Percentiles rank a stretch among this genome's conserved stretches.
phyloP scores from a whole-genome alignment of 2,888 invertebrate species.

The Drosophila meridiana region DNA sequence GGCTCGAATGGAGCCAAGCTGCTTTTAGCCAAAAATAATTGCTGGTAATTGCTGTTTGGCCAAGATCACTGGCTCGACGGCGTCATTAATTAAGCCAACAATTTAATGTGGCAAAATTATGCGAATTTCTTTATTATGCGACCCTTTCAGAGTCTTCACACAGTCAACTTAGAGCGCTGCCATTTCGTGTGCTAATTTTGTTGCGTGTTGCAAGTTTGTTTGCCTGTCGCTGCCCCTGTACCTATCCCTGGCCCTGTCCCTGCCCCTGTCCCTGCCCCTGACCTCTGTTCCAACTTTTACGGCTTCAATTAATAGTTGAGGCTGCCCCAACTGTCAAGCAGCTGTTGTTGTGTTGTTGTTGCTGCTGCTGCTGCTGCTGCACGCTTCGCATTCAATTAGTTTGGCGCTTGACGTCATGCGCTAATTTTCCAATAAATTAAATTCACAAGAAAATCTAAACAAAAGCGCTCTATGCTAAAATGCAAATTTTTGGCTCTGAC shows the following conservation, averaged over 20 bases:
- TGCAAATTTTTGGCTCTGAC: constrained; percentile 72
- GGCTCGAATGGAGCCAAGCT: constrained; percentile 29
- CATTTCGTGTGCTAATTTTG: constrained; percentile 55
- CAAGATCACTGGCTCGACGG: constrained; percentile 34
- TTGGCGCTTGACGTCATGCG: constrained; percentile 68
- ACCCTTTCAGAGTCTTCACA: constrained; percentile 17
- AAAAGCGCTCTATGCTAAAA: constrained; percentile 75
- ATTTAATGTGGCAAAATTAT: constrained; percentile 61
- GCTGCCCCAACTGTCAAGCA: constrained; percentile 40
- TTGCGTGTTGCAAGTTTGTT: constrained; percentile 69
- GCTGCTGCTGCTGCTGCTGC: constrained; percentile 30
- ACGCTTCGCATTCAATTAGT: constrained; percentile 71
- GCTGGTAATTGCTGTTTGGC: constrained; percentile 53
- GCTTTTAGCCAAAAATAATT: constrained; percentile 60
- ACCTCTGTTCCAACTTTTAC: constrained; percentile 40
- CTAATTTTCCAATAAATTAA: constrained; percentile 81
- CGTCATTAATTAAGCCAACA: constrained; percentile 49
- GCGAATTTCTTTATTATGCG: constrained; percentile 47
- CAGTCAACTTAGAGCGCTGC: constrained; percentile 33
- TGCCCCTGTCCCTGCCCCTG: background rate
- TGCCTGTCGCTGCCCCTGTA: constrained; percentile 8
- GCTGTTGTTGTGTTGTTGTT: constrained; percentile 15
- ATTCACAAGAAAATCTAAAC: constrained; percentile 78
- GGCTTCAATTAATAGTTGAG: constrained; percentile 66
- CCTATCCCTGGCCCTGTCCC: background rate